phyloP scores from a whole-genome alignment of 2,888 invertebrate genomes.

The Dusona sp. region DNA sequence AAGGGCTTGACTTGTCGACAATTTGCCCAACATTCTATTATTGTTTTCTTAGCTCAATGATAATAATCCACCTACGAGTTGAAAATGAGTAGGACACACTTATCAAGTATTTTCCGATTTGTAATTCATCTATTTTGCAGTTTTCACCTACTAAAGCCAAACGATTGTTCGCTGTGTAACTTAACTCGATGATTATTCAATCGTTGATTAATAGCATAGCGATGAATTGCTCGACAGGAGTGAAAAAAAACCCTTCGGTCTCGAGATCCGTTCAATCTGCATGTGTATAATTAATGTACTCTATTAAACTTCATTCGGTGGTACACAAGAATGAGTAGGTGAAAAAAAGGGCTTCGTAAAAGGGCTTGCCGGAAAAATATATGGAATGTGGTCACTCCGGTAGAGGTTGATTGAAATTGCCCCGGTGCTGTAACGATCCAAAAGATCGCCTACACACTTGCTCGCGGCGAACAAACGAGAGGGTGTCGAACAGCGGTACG shows the following conservation, averaged over 20 bases:
- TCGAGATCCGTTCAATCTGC: slow-evolving; percentile 6
- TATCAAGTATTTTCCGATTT: not conserved
- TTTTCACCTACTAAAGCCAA: not conserved
- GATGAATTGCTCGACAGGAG: slow-evolving; percentile 28
- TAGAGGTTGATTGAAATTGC: slow-evolving; percentile 44
- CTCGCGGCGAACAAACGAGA: slow-evolving; percentile 54
- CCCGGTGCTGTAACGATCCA: slow-evolving; percentile 51
- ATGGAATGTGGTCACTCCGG: slow-evolving; percentile 63
- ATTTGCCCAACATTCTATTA: not conserved
- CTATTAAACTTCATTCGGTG: slow-evolving; percentile 23
- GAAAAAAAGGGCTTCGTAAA: slow-evolving; percentile 34
- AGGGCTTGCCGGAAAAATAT: slow-evolving; percentile 60
- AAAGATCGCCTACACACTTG: slow-evolving; percentile 63
- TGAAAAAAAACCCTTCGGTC: slow-evolving; percentile 29
- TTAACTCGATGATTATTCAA: slow-evolving; percentile 42
- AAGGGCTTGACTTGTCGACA: not conserved
- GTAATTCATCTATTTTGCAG: not conserved
- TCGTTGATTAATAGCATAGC: slow-evolving; percentile 36
- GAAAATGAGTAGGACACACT: not conserved
- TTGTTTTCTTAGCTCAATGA: not conserved
- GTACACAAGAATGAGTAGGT: slow-evolving; percentile 19
- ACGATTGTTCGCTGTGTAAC: not conserved
- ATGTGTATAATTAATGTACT: slow-evolving; percentile 63
- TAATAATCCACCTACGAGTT: not conserved
- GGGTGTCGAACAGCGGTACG: slow-evolving; percentile 60